Evolutionary conservation across 1,140 invertebrate genomes (phyloP).

Genomic region (Caenorhabditis latens): DNA sequence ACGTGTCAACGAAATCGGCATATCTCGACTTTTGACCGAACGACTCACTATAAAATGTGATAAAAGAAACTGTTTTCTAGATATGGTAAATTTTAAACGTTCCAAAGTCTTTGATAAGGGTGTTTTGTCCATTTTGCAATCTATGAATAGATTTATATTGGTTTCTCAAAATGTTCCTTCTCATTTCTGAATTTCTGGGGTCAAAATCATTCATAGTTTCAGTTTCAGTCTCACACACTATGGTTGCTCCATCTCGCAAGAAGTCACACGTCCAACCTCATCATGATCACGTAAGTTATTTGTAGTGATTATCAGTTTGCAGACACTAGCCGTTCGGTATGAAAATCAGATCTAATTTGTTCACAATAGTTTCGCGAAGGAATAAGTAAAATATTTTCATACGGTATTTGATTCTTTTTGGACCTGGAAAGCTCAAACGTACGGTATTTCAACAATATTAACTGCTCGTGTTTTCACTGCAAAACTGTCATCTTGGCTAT

Average conservation of each 20-base stretch:
- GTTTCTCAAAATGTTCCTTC: neutral
- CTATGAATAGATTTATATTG: neutral
- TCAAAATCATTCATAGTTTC: too few species aligned
- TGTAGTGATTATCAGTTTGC: too few species aligned
- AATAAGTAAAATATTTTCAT: too few species aligned
- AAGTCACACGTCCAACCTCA: slow-evolving; percentile 16
- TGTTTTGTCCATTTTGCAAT: neutral
- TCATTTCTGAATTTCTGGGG: too few species aligned
- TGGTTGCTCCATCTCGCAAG: slow-evolving; percentile 30
- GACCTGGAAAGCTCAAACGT: too few species aligned
- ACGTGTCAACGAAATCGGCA: neutral
- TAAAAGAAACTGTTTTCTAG: neutral
- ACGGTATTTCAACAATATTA: too few species aligned
- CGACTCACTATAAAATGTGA: neutral
- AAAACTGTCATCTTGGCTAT: too few species aligned
- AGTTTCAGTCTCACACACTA: neutral
- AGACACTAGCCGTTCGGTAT: too few species aligned
- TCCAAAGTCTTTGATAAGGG: neutral
- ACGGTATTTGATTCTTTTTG: too few species aligned
- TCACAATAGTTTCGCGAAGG: too few species aligned
- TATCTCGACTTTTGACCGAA: neutral
- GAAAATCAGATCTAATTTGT: too few species aligned
- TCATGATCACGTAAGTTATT: neutral
- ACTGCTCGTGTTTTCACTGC: too few species aligned
- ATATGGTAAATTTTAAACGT: neutral